Conservation (phyloP, 2,888 invertebrate species). For the Crematogaster levior region DNA sequence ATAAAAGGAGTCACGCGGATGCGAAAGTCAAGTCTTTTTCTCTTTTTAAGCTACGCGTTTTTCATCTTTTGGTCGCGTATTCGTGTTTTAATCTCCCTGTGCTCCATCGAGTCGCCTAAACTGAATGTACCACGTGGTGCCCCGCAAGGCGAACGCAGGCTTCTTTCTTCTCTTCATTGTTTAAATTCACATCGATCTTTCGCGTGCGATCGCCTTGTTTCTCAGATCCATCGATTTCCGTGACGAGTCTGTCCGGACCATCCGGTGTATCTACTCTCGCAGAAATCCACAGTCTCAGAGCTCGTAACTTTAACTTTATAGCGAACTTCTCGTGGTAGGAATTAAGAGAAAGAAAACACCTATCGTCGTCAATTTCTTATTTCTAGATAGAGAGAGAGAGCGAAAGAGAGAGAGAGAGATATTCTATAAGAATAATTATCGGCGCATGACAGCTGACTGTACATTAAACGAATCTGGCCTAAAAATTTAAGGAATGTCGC, state of each 20-base stretch:
- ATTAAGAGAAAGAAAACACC: conserved; percentile 60
- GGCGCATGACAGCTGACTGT: conserved; percentile 5
- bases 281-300: conserved; percentile 6
- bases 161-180: not conserved
- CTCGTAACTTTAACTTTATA: conserved; percentile 52
- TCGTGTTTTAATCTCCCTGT: not conserved
- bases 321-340: conserved; percentile 65
- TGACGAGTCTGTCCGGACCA: not conserved
- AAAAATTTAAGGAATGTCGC: conserved; percentile 32
- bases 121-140: not conserved
- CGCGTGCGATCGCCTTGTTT: conserved; percentile 23
- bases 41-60: conserved; percentile 10
- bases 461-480: conserved; percentile 51
- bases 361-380: conserved; percentile 60
- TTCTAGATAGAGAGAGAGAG: conserved; percentile 44
- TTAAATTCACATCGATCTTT: not conserved
- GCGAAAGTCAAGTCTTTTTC: not conserved
- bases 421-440: conserved; percentile 37
- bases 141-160: not conserved
- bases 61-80: not conserved
- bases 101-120: conserved; percentile 37
- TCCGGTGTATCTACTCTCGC: not conserved
- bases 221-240: not conserved
- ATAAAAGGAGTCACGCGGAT: not conserved
- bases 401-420: conserved; percentile 12